A percentile compares a stretch with the other conserved stretches of the same genome.
phyloP scores from a whole-genome alignment of 2,888 invertebrate species.

The Archaeoteleia sp. region DNA sequence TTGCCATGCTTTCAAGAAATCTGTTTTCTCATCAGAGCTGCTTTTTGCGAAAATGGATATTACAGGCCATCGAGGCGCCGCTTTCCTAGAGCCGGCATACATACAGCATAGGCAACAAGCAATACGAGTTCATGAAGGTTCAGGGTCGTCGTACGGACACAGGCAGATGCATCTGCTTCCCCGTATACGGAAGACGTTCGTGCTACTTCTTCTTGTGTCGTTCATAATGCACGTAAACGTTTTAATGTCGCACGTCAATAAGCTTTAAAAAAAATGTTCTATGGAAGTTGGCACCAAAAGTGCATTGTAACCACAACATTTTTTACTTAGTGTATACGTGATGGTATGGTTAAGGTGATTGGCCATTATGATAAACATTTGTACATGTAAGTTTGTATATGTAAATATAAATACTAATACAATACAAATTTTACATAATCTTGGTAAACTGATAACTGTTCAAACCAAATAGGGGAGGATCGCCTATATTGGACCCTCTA shows the following conservation, averaged over 20 bases:
- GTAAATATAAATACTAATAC: too few species aligned
- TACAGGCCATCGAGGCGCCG: constrained; percentile 27
- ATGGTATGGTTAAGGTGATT: too few species aligned
- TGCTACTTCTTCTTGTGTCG: constrained; percentile 18
- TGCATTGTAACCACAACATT: too few species aligned
- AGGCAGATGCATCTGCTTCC: constrained; percentile 63
- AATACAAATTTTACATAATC: too few species aligned
- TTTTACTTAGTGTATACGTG: too few species aligned
- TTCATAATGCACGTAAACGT: constrained; percentile 26
- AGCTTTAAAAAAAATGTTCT: too few species aligned
- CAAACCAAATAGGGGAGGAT: too few species aligned
- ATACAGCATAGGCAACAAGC: constrained; percentile 19
- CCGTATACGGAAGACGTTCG: constrained; percentile 54
- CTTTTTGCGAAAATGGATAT: constrained; percentile 49
- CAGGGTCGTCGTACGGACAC: constrained; percentile 37
- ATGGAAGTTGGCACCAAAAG: too few species aligned
- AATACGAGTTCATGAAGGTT: constrained; percentile 43
- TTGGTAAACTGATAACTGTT: too few species aligned
- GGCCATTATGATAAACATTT: too few species aligned
- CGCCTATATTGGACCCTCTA: too few species aligned
- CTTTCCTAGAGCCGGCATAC: constrained; percentile 44
- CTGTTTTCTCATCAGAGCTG: constrained; percentile 34
- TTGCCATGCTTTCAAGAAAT: constrained; percentile 44
- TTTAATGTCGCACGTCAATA: constrained; percentile 7
- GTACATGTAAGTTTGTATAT: too few species aligned